Conservation (phyloP, 2,888 invertebrate genomes). For the Tipula unca region DNA sequence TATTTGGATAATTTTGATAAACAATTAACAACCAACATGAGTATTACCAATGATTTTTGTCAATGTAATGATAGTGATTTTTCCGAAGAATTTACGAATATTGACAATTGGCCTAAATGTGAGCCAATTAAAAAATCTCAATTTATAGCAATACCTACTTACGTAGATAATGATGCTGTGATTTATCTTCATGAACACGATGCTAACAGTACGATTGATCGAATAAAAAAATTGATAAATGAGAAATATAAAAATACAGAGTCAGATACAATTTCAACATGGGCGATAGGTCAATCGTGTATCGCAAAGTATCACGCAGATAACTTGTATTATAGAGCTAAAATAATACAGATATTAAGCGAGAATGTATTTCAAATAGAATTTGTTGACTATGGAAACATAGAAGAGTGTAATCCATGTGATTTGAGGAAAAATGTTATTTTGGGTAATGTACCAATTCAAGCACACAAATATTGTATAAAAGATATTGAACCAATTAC, state of each 20-base stretch:
- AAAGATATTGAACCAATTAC: constrained; percentile 45
- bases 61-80: constrained; percentile 22
- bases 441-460: constrained; percentile 55
- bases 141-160: constrained; percentile 55
- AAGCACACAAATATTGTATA: constrained; percentile 54
- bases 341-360: constrained; percentile 44
- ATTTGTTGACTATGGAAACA: constrained; percentile 79
- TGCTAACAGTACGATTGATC: constrained; percentile 38
- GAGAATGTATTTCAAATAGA: constrained; percentile 47
- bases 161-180: constrained; percentile 50
- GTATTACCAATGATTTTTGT: neutral
- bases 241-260: constrained; percentile 44
- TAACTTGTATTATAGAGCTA: constrained; percentile 61
- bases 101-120: constrained; percentile 53
- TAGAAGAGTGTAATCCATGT: constrained; percentile 51
- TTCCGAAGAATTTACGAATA: constrained; percentile 31
- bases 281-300: constrained; percentile 57
- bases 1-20: constrained; percentile 22
- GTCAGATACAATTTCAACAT: constrained; percentile 39
- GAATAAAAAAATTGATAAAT: constrained; percentile 46
- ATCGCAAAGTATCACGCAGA: constrained; percentile 58
- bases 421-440: constrained; percentile 55
- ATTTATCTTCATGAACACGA: constrained; percentile 38
- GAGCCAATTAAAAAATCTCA: constrained; percentile 43
- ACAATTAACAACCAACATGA: neutral